These are phyloP conservation scores for Pegoplata infirma DNA, from an alignment of 2,888 invertebrate genomes.

Conservation along the genomic window DNA sequence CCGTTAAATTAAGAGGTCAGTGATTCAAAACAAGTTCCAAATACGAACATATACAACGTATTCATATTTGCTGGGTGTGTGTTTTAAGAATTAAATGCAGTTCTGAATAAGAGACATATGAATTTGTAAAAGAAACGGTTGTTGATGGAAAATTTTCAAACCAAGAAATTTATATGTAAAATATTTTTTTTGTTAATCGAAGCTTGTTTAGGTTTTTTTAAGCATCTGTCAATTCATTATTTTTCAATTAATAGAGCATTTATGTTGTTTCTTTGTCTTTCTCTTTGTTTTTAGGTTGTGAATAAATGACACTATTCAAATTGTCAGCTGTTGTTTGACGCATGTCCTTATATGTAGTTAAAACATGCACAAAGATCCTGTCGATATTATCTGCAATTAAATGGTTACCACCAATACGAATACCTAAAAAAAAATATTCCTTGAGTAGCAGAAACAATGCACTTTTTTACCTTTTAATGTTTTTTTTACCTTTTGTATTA, in stretches of 20 bases:
- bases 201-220: background rate
- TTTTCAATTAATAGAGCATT: background rate
- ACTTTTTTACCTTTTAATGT: background rate
- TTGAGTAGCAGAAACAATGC: background rate
- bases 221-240: background rate
- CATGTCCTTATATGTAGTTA: too few relatives aligned
- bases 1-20: slow-evolving; percentile 57
- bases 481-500: background rate
- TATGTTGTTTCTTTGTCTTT: background rate
- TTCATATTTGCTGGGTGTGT: background rate
- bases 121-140: background rate
- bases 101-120: background rate
- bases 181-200: background rate
- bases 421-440: background rate
- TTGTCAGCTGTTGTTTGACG: slow-evolving; percentile 61
- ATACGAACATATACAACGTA: background rate
- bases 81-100: background rate
- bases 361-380: slow-evolving; percentile 44
- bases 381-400: slow-evolving; percentile 74
- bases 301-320: slow-evolving; percentile 9
- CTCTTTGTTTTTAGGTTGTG: background rate
- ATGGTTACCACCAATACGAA: slow-evolving; percentile 67
- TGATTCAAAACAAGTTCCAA: slow-evolving; percentile 53
- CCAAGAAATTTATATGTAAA: background rate
- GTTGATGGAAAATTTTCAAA: background rate